phyloP scores from a whole-genome alignment of 2,797 vertebrate genomes.

The Diceros bicornis region DNA sequence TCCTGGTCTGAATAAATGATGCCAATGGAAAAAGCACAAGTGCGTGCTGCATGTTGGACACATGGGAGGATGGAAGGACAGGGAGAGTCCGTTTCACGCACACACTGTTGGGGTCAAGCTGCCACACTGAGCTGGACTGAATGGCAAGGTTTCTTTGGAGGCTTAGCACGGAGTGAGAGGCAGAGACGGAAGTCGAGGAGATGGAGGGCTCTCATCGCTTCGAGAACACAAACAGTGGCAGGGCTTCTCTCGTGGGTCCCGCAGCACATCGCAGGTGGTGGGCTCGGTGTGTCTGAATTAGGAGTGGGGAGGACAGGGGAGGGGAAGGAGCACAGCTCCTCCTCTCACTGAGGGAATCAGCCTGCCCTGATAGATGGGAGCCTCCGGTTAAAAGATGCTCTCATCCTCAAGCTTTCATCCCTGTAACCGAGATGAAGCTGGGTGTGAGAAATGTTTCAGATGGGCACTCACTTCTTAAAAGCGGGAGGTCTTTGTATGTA shows the following conservation, averaged over 20 bases:
- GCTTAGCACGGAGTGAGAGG: accelerated
- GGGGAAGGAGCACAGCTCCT: background rate
- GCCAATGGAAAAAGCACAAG: slow-evolving; percentile 59
- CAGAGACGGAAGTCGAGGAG: background rate
- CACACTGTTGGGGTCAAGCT: background rate
- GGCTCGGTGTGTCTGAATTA: background rate
- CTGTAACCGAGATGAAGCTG: background rate
- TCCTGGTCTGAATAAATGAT: background rate
- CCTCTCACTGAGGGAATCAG: background rate
- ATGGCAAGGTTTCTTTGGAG: background rate
- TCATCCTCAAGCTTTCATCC: background rate
- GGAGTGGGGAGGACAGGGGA: background rate
- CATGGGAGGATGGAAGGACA: slow-evolving; percentile 35
- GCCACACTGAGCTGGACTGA: accelerated
- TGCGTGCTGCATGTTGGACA: slow-evolving; percentile 45
- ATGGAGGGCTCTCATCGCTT: accelerated
- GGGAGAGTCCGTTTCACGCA: slow-evolving; percentile 28
- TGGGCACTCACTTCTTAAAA: background rate
- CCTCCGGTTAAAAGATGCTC: background rate
- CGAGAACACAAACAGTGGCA: background rate
- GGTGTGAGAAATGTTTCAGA: background rate
- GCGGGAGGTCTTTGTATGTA: no score
- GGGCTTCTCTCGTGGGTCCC: no score
- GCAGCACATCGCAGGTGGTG: accelerated
- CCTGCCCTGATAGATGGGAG: background rate